phyloP scores from a whole-genome alignment of 1,140 invertebrate genomes.

The Ips typographus region DNA sequence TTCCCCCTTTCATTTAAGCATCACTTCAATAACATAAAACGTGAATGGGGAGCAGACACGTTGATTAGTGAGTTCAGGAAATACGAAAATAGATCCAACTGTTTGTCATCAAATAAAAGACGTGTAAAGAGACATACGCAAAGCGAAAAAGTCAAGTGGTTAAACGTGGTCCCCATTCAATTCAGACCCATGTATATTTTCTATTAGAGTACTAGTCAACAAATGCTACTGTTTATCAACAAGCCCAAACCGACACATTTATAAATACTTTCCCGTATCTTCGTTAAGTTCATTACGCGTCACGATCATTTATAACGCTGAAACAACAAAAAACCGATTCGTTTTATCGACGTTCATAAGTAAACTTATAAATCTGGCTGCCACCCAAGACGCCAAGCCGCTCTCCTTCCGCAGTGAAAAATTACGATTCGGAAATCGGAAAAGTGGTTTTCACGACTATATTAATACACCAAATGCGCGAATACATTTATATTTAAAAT shows the following conservation, averaged over 20 bases:
- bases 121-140: not conserved
- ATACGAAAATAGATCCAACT: constrained; percentile 10
- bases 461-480: constrained; percentile 1
- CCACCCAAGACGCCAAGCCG: constrained; percentile 23
- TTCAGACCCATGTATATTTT: not conserved
- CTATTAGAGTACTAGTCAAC: not conserved
- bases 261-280: constrained; percentile 17
- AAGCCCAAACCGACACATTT: constrained; percentile 11
- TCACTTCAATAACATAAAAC: too few relatives aligned
- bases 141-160: constrained; percentile 4
- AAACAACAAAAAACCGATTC: constrained; percentile 27
- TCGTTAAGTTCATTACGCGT: constrained; percentile 26
- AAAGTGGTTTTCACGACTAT: constrained; percentile 1
- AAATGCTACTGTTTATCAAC: constrained; percentile 1
- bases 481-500: not conserved
- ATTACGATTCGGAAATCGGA: constrained; percentile 19
- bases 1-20: too few relatives aligned
- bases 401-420: constrained; percentile 21
- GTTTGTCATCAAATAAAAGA: constrained; percentile 12
- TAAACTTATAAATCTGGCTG: constrained; percentile 37
- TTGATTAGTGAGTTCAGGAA: constrained; percentile 6
- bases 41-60: not conserved
- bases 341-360: constrained; percentile 35
- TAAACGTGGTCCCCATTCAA: constrained; percentile 2
- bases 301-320: constrained; percentile 26